Evolutionary conservation across 2,113 vertebrate genomes (phyloP).

Genomic region (Ellobius talpinus): DNA sequence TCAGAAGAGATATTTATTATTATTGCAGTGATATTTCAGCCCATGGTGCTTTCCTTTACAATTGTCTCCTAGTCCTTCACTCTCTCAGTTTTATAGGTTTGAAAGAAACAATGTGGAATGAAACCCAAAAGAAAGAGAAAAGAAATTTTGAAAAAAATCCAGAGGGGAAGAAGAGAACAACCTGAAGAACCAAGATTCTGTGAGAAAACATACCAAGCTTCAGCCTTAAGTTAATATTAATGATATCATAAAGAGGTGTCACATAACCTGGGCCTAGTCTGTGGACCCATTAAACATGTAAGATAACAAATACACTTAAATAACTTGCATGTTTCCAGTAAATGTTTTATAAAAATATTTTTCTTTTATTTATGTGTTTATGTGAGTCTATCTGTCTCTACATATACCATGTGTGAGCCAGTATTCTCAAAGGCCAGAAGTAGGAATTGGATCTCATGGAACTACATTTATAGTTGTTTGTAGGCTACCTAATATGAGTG

Average conservation of each 20-base stretch:
- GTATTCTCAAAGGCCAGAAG: no score
- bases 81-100: not conserved
- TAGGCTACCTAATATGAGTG: no score
- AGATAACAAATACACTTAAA: not conserved
- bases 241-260: not conserved
- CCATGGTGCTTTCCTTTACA: not conserved
- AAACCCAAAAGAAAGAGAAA: not conserved
- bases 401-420: no score
- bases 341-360: not conserved
- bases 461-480: not conserved
- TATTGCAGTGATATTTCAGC: not conserved
- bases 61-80: not conserved
- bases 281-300: not conserved
- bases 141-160: not conserved
- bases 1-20: not conserved
- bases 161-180: not conserved
- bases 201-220: not conserved
- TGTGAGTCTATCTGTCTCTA: not conserved
- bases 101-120: not conserved
- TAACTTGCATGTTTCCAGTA: not conserved
- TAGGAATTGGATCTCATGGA: not conserved
- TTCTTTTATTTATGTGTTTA: not conserved
- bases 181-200: not conserved
- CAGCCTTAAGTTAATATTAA: not conserved
- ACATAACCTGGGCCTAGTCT: not conserved